Evolutionary conservation across 2,888 invertebrate species (phyloP).

Genomic region (Eledona agricola): DNA sequence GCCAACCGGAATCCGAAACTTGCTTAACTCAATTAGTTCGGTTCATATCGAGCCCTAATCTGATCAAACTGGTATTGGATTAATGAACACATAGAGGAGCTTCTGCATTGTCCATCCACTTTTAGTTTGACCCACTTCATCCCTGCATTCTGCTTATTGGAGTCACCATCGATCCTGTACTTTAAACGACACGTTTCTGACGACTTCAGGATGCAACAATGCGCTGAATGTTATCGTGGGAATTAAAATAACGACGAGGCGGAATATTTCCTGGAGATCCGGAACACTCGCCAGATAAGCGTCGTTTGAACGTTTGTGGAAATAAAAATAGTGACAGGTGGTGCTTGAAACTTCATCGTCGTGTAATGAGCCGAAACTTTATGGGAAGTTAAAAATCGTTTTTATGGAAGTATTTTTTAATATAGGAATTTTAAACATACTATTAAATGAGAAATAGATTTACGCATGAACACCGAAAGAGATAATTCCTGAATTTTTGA

Average conservation of each 20-base stretch:
- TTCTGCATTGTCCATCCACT: slow-evolving; percentile 21
- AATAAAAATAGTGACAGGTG: too few relatives aligned
- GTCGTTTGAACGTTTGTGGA: not conserved
- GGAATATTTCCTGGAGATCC: slow-evolving; percentile 13
- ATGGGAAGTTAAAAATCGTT: too few relatives aligned
- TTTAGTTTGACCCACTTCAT: slow-evolving; percentile 32
- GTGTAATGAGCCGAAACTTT: too few relatives aligned
- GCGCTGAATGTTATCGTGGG: slow-evolving; percentile 16
- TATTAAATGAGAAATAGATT: too few relatives aligned
- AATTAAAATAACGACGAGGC: slow-evolving; percentile 16
- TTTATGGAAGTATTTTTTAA: too few relatives aligned
- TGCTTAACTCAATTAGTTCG: slow-evolving; percentile 29
- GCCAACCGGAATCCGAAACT: slow-evolving; percentile 25
- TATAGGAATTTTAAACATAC: too few relatives aligned
- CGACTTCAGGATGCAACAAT: slow-evolving; percentile 17
- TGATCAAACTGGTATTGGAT: slow-evolving; percentile 32
- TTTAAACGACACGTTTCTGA: slow-evolving; percentile 10
- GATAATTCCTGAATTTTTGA: too few relatives aligned
- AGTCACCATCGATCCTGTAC: slow-evolving; percentile 7
- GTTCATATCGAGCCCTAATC: slow-evolving; percentile 32
- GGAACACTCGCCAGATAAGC: slow-evolving; percentile 4
- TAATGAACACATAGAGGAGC: slow-evolving; percentile 24
- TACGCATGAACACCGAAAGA: too few relatives aligned
- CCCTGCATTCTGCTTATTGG: not conserved
- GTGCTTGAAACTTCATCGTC: too few relatives aligned